Base-by-base conservation (phyloP, 2,797 vertebrate genomes). In the Helarctos malayanus region DNA sequence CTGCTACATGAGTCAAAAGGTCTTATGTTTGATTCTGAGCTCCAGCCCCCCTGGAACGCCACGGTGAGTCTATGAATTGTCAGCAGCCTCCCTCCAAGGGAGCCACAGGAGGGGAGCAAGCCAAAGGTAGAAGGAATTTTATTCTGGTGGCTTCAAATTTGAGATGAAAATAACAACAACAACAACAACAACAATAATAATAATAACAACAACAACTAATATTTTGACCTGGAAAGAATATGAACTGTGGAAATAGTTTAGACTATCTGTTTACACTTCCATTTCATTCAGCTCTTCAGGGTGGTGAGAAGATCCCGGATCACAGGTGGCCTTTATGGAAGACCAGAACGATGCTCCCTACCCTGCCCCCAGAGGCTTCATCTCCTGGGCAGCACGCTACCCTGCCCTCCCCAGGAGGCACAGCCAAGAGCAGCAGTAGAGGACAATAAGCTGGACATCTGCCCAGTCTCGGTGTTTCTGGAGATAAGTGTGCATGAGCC, bases 361-460 rank as follows among this genome's bases (percentile, higher is more conserved):
- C 7, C 12, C 18, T 0, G 12, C 23, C 35, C 18, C 29, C 4
- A 0, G 16, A 52, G 47, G 38, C 29, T 18, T 4, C 0, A 0
- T 35, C 29, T 65, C 38, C 76, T 13, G 35, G 16, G 19, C 8
- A 0, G 10, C 32, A 16, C 5, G 0, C 25, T 4, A 0, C 25
- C 21, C 38, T 16, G 7, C 52, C 5, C 7, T 9, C 59, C 25
- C 14, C 35, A 7, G n/a, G 32, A 3, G 0, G 9, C 2, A 29
- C 41, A n/a, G 29, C 29, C 23, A 9, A 32, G 32, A n/a, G 63
- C 63, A n/a, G 32, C 27, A 2, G 41, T 9, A 32, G 2, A 13
- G 1, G 56, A 4, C 35, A 8, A 25, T 16, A 29, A 63, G 13
- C 73, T 52, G 18, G 16, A 23, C 3, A 0, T n/a, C 38, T 6